Percentiles rank a stretch among this genome's conserved stretches.
phyloP scores from a whole-genome alignment of 1,140 invertebrate species.

The Amyelois transitella region DNA sequence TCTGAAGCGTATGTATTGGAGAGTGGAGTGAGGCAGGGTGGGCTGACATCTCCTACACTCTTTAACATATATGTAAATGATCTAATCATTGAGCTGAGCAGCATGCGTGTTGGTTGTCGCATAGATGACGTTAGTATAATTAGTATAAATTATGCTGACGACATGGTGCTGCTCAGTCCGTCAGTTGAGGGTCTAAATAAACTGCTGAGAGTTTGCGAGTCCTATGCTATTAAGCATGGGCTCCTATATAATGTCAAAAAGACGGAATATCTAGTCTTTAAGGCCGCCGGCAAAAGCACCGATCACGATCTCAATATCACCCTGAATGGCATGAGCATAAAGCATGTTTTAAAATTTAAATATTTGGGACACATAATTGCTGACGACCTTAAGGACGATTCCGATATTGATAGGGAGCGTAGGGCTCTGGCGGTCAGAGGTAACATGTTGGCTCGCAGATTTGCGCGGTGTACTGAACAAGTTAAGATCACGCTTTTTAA shows the following conservation, averaged over 20 bases:
- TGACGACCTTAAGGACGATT: neutral
- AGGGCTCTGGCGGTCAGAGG: conserved; percentile 5
- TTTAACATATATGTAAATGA: conserved; percentile 7
- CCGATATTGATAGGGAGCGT: conserved; percentile 5
- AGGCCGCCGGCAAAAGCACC: neutral
- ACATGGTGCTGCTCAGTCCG: conserved; percentile 4
- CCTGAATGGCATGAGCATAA: neutral
- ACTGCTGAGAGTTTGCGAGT: neutral
- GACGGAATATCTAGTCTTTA: conserved; percentile 3
- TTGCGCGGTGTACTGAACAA: neutral
- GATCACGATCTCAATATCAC: neutral
- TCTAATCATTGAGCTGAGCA: conserved; percentile 6
- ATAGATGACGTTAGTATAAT: conserved; percentile 1
- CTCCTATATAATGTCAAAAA: conserved; percentile 5
- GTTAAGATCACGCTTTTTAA: conserved; percentile 8
- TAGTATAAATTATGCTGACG: conserved; percentile 4
- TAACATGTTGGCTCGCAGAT: conserved; percentile 7
- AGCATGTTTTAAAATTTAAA: neutral
- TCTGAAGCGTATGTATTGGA: conserved; percentile 8
- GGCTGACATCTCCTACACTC: conserved; percentile 5
- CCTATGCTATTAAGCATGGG: conserved; percentile 4
- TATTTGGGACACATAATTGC: conserved; percentile 2
- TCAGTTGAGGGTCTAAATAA: neutral
- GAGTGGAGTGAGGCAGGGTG: conserved; percentile 12
- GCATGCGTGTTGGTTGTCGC: conserved; percentile 1